These are phyloP conservation scores for Cetoscarus ocellatus DNA, from an alignment of 2,797 vertebrate species.

Conservation along the genomic window DNA sequence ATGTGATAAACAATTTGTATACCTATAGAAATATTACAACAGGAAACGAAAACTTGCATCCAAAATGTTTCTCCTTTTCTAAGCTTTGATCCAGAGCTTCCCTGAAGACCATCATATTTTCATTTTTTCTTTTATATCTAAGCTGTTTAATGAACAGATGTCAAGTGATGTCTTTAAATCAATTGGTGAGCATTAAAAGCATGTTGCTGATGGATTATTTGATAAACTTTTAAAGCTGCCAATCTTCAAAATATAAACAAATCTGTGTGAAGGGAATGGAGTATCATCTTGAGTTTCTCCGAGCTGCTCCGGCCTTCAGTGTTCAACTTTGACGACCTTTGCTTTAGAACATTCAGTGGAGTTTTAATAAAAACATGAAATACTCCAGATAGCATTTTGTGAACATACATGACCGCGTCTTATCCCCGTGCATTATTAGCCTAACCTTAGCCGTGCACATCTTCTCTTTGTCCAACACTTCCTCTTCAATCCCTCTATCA, in stretches of 20 bases:
- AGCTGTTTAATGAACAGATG: too few species aligned
- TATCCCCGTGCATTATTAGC: constrained; percentile 57
- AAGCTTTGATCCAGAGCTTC: too few species aligned
- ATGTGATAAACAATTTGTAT: too few species aligned
- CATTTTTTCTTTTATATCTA: too few species aligned
- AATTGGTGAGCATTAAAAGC: too few species aligned
- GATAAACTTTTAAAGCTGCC: neutral
- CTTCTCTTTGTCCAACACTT: constrained; percentile 64
- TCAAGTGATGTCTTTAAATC: too few species aligned
- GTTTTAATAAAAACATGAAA: constrained; percentile 29
- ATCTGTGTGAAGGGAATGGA: neutral
- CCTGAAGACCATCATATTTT: too few species aligned
- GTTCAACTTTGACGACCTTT: neutral
- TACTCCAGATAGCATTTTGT: constrained; percentile 27
- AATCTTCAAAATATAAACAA: neutral
- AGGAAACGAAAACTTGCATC: too few species aligned
- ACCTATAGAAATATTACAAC: too few species aligned
- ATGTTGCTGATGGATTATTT: neutral
- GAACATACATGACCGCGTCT: constrained; percentile 25
- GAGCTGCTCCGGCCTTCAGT: neutral
- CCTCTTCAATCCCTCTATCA: constrained; percentile 59
- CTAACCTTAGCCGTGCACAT: constrained; percentile 40
- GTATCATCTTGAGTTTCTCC: neutral
- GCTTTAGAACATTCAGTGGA: constrained; percentile 13
- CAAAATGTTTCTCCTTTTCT: too few species aligned